A percentile compares a stretch with the other conserved stretches of the same genome.
Conservation (phyloP, 35 echinoderm and acorn worm species). For the Amphiura filiformis region DNA sequence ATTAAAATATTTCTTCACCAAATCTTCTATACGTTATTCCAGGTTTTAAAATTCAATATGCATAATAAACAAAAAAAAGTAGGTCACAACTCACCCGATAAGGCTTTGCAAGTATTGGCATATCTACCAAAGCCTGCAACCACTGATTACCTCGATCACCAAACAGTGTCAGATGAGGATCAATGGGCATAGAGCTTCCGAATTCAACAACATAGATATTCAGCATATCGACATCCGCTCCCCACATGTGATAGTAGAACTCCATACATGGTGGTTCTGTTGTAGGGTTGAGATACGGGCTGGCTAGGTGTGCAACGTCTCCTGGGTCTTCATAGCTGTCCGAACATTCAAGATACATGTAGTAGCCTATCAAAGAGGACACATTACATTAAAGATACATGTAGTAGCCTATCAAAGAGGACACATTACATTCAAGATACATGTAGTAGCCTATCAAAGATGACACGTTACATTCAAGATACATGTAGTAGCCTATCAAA, state of each 20-base stretch:
- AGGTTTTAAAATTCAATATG: too few relatives aligned
- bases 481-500: slow-evolving; percentile 29
- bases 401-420: slow-evolving; percentile 21
- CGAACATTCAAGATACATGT: slow-evolving; percentile 2
- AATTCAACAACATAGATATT: slow-evolving; percentile 21
- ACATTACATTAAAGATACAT: background rate
- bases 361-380: slow-evolving; percentile 19
- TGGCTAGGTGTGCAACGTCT: slow-evolving; percentile 1
- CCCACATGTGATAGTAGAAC: slow-evolving; percentile 30
- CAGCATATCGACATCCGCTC: slow-evolving; percentile 18
- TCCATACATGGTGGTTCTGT: slow-evolving; percentile 20
- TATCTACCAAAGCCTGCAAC: slow-evolving; percentile 15
- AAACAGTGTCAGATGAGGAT: slow-evolving; percentile 19
- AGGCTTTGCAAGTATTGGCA: slow-evolving; percentile 14
- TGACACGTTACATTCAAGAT: background rate
- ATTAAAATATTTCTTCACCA: background rate
- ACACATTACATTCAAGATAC: background rate
- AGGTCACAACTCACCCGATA: slow-evolving; percentile 34
- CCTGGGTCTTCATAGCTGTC: background rate
- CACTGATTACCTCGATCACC: slow-evolving; percentile 31
- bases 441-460: slow-evolving; percentile 25
- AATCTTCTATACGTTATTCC: background rate
- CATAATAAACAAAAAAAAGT: too few relatives aligned
- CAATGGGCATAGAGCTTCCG: slow-evolving; percentile 23
- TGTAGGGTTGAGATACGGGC: slow-evolving; percentile 8